Evolutionary conservation across 1,140 invertebrate species (phyloP).

Genomic region (Rhyacophila brunnea): DNA sequence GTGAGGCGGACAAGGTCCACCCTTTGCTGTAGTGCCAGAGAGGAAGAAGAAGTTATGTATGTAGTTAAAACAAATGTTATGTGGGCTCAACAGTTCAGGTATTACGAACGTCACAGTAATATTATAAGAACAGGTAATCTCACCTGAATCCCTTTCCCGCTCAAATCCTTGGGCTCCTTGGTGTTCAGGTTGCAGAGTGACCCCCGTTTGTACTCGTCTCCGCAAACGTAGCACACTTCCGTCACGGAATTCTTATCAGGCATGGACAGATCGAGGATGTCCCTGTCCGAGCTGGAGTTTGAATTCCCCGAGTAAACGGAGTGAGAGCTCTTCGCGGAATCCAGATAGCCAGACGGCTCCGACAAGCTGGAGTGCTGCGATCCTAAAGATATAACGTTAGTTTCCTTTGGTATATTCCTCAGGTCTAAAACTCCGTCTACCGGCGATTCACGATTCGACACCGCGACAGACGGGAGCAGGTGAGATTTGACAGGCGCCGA

Average conservation of each 20-base stretch:
- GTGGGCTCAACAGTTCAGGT: too few relatives aligned
- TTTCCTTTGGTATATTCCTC: constrained; percentile 56
- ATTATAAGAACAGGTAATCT: neutral
- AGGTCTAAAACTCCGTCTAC: constrained; percentile 66
- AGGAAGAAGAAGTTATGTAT: too few relatives aligned
- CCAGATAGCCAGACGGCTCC: constrained; percentile 47
- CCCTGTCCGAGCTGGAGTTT: constrained; percentile 54
- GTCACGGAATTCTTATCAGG: constrained; percentile 87
- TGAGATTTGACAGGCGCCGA: constrained; percentile 30
- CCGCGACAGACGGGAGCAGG: constrained; percentile 14
- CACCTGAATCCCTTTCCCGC: constrained; percentile 27
- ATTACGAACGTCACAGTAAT: too few relatives aligned
- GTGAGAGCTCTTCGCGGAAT: constrained; percentile 44
- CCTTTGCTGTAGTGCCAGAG: too few relatives aligned
- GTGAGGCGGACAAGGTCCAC: too few relatives aligned
- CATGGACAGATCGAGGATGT: constrained; percentile 85
- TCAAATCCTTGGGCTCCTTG: constrained; percentile 55
- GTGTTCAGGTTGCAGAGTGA: constrained; percentile 65
- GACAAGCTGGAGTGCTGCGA: constrained; percentile 48
- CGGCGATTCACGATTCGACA: constrained; percentile 16
- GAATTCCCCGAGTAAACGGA: constrained; percentile 53
- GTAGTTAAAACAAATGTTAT: too few relatives aligned
- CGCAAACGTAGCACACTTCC: constrained; percentile 86
- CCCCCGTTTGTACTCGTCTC: constrained; percentile 80
- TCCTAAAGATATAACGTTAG: constrained; percentile 50